These are phyloP conservation scores for Uropetala carovei DNA, from an alignment of 2,888 invertebrate species.

Conservation along the genomic window DNA sequence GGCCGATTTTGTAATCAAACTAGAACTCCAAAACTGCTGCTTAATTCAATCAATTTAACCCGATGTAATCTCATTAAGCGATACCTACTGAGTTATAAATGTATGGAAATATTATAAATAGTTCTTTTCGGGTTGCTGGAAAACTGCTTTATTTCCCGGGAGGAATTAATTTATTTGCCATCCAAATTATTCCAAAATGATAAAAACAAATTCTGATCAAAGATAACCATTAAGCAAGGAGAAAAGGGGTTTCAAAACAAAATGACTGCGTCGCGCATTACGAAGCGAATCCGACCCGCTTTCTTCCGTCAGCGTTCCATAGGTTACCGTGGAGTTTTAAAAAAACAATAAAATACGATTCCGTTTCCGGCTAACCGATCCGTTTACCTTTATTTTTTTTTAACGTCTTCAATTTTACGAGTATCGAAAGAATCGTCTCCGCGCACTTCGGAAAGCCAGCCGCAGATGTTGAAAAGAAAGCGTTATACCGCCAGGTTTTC, in stretches of 20 bases:
- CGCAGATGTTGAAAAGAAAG: conserved; percentile 54
- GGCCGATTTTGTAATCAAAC: too few relatives aligned
- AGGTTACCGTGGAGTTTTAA: background rate
- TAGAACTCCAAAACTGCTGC: too few relatives aligned
- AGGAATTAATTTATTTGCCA: too few relatives aligned
- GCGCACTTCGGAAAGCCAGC: background rate
- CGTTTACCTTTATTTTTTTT: background rate
- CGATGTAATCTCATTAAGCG: too few relatives aligned
- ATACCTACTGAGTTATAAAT: too few relatives aligned
- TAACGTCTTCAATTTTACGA: background rate
- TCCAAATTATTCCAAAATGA: too few relatives aligned
- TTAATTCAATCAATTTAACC: too few relatives aligned
- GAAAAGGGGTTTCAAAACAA: background rate
- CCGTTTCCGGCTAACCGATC: background rate
- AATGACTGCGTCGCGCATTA: background rate
- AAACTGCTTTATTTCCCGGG: too few relatives aligned
- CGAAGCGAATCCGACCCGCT: background rate
- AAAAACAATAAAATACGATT: too few relatives aligned
- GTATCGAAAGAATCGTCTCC: conserved; percentile 8
- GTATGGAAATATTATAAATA: too few relatives aligned
- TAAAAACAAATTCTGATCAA: too few relatives aligned
- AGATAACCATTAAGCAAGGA: background rate
- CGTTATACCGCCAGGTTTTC: background rate
- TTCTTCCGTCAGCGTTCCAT: background rate
- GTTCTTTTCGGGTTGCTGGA: too few relatives aligned